phyloP scores from a whole-genome alignment of 1,140 invertebrate species.

The Drosophila lacertosa region DNA sequence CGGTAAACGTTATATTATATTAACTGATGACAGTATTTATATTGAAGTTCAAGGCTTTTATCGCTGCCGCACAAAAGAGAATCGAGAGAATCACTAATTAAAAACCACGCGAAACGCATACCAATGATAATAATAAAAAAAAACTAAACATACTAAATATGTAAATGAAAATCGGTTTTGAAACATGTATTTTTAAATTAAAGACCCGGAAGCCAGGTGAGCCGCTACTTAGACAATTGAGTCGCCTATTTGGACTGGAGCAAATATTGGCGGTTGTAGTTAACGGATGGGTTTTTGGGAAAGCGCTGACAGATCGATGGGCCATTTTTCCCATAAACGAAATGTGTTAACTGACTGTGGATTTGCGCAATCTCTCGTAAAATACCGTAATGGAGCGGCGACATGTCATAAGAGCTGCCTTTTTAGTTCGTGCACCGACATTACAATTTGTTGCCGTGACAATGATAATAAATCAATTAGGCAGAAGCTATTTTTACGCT shows the following conservation, averaged over 20 bases:
- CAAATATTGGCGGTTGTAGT: conserved; percentile 49
- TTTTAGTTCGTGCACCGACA: conserved; percentile 27
- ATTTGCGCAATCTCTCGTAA: conserved; percentile 41
- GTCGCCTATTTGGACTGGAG: conserved; percentile 15
- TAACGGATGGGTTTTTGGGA: conserved; percentile 41
- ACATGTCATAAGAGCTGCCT: conserved; percentile 39
- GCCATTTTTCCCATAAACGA: conserved; percentile 39
- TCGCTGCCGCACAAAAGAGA: conserved; percentile 61
- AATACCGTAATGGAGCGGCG: conserved; percentile 5
- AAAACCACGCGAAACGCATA: conserved; percentile 37
- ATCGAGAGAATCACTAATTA: conserved; percentile 33
- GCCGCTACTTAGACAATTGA: conserved; percentile 28
- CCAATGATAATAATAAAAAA: conserved; percentile 55
- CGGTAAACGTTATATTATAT: conserved; percentile 35
- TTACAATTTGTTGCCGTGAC: conserved; percentile 58
- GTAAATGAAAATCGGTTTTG: conserved; percentile 60
- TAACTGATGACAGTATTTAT: conserved; percentile 29
- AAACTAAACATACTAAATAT: conserved; percentile 42
- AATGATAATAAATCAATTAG: conserved; percentile 74
- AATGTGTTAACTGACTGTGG: conserved; percentile 35
- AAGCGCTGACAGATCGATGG: conserved; percentile 32
- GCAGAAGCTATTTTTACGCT: conserved; percentile 55
- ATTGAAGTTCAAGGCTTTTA: conserved; percentile 69
- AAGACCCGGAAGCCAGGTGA: conserved; percentile 62
- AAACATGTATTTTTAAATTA: conserved; percentile 43